A percentile compares a stretch with the other conserved stretches of the same genome.
These are phyloP conservation scores for Alosa alosa DNA, from an alignment of 2,113 vertebrate genomes.

Conservation along the genomic window DNA sequence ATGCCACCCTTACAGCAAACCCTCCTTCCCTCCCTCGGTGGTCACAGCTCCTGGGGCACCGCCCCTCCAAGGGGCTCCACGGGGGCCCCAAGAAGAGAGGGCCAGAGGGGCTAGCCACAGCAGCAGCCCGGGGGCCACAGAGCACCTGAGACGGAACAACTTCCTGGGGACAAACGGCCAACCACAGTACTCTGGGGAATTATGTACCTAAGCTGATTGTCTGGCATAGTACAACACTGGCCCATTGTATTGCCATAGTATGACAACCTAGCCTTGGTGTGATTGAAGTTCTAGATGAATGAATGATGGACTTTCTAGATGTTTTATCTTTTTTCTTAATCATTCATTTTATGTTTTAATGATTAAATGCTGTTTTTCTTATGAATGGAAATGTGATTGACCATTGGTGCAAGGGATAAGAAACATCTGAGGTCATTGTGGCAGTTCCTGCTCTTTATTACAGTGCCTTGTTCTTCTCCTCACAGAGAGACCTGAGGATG, in stretches of 20 bases:
- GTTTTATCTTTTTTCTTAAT: background rate
- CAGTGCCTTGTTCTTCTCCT: constrained; percentile 24
- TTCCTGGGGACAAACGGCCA: constrained; percentile 88
- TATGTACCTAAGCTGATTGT: constrained; percentile 79
- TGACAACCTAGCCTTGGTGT: background rate
- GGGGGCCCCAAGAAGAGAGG: constrained; percentile 85
- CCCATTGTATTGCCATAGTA: background rate
- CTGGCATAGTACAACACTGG: no score
- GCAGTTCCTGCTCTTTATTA: background rate
- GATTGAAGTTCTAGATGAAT: background rate
- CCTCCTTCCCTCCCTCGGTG: constrained; percentile 94
- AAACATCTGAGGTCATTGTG: background rate
- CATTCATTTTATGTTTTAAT: background rate
- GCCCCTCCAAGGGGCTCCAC: constrained; percentile 96
- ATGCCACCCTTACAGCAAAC: constrained; percentile 94
- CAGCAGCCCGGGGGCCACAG: constrained; percentile 77
- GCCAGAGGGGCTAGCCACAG: constrained; percentile 78
- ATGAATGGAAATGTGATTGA: no score
- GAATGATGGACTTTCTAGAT: background rate
- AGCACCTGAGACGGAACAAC: constrained; percentile 84
- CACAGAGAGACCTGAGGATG: constrained; percentile 83
- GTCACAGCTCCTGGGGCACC: constrained; percentile 96
- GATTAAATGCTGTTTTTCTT: background rate
- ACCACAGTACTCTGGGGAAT: constrained; percentile 93
- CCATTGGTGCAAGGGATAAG: no score